Conservation (phyloP, 1,140 invertebrate genomes). For the Pseudomyrmex pallidus region DNA sequence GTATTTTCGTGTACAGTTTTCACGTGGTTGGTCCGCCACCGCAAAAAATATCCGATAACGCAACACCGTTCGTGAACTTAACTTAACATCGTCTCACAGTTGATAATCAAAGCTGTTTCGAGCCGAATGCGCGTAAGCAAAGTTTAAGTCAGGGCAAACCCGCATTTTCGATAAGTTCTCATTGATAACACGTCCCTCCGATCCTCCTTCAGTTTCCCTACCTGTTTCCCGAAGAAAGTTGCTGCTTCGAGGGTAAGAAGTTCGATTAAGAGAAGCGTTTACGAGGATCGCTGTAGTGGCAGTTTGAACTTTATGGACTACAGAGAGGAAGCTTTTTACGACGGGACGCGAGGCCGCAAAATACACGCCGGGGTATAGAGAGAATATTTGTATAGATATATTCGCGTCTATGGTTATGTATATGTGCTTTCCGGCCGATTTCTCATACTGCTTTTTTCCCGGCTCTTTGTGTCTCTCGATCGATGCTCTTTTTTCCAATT, state of each 20-base stretch:
- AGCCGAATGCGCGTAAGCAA: slow-evolving; percentile 26
- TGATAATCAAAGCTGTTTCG: slow-evolving; percentile 43
- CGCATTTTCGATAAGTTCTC: slow-evolving; percentile 46
- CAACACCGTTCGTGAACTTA: slow-evolving; percentile 35
- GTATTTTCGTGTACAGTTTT: background rate
- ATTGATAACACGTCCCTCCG: background rate
- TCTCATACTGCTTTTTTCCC: background rate
- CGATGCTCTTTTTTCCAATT: background rate
- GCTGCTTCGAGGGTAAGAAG: slow-evolving; percentile 31
- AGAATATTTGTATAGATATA: slow-evolving; percentile 48
- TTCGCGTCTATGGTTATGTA: slow-evolving; percentile 21
- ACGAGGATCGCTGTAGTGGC: slow-evolving; percentile 54
- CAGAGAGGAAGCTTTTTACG: slow-evolving; percentile 46
- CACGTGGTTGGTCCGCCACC: background rate
- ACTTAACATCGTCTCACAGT: slow-evolving; percentile 26
- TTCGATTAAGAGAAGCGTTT: slow-evolving; percentile 69
- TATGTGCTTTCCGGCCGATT: background rate
- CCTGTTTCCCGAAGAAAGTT: slow-evolving; percentile 27
- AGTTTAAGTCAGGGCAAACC: slow-evolving; percentile 32
- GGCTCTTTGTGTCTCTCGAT: background rate
- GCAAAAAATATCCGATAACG: background rate
- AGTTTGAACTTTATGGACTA: slow-evolving; percentile 55
- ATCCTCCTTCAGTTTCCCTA: slow-evolving; percentile 4
- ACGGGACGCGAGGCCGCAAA: slow-evolving; percentile 1
- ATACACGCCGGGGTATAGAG: slow-evolving; percentile 38